Evolutionary conservation across 2,113 vertebrate genomes (phyloP).

Genomic region (Oophaga pumilio): DNA sequence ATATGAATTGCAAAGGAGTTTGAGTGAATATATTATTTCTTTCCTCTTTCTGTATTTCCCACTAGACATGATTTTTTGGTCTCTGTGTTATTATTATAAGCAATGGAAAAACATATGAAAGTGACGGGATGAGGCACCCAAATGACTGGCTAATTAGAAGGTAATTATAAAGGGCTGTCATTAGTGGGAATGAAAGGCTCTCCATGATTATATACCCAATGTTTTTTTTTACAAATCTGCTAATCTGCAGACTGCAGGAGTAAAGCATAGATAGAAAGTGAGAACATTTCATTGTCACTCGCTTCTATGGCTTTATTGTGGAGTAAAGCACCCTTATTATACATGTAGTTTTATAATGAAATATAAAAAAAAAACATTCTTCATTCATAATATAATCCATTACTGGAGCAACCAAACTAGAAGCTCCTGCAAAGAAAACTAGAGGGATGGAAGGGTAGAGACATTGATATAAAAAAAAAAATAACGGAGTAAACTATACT

Average conservation of each 20-base stretch:
- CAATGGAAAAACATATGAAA: slow-evolving; percentile 26
- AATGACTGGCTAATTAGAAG: slow-evolving; percentile 36
- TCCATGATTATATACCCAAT: slow-evolving; percentile 9
- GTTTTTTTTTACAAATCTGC: neutral
- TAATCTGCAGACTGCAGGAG: slow-evolving; percentile 24
- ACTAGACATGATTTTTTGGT: slow-evolving; percentile 23
- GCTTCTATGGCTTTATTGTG: slow-evolving; percentile 17
- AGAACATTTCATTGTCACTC: neutral
- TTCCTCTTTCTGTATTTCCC: slow-evolving; percentile 9
- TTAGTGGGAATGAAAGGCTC: slow-evolving; percentile 10
- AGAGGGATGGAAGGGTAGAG: neutral
- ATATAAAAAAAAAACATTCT: neutral
- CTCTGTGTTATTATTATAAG: neutral
- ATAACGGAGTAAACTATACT: too few relatives aligned
- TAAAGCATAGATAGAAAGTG: neutral
- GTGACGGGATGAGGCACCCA: slow-evolving; percentile 5
- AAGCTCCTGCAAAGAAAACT: neutral
- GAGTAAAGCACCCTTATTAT: neutral
- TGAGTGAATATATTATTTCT: neutral
- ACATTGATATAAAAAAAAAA: neutral
- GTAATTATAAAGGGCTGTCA: slow-evolving; percentile 45
- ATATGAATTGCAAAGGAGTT: neutral
- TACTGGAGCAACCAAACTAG: neutral
- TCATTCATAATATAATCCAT: neutral
- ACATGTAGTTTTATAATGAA: neutral